Percentiles rank a stretch among this genome's conserved stretches.
Evolutionary conservation across 1,140 invertebrate genomes (phyloP).

Genomic region (Myzus persicae): DNA sequence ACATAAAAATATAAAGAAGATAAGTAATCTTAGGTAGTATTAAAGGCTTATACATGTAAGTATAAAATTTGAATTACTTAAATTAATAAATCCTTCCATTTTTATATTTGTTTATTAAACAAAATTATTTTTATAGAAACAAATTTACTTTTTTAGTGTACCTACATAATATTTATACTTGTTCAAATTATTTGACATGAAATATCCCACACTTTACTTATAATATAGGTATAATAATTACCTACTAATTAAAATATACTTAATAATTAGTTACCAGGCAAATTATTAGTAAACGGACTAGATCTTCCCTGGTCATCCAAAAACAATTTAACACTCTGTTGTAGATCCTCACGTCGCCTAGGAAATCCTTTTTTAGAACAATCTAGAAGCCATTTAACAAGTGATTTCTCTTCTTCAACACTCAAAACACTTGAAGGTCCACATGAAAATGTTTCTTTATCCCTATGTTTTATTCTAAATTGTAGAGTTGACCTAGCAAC

Average conservation of each 20-base stretch:
- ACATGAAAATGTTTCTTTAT: conserved; percentile 13
- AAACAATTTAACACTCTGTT: neutral
- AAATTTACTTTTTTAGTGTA: too few species aligned
- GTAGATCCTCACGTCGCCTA: neutral
- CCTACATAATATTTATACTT: neutral
- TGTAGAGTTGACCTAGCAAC: neutral
- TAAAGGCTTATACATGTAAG: neutral
- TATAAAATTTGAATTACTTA: neutral
- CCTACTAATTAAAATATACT: neutral
- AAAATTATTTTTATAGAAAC: too few species aligned
- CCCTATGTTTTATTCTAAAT: conserved; percentile 54
- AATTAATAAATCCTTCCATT: neutral
- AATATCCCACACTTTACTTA: neutral
- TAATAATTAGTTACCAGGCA: neutral
- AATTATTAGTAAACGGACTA: conserved; percentile 6
- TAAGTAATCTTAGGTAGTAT: neutral
- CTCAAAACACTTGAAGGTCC: neutral
- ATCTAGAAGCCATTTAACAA: neutral
- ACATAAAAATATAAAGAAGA: neutral
- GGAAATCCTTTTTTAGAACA: neutral
- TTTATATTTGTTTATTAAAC: neutral
- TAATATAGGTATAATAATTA: neutral
- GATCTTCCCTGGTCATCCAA: neutral
- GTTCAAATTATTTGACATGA: neutral
- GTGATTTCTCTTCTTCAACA: neutral